Percentiles rank a stretch among this genome's conserved stretches.
These are phyloP conservation scores for Lacerta viridis DNA, from an alignment of 2,797 vertebrate species.

Conservation along the genomic window DNA sequence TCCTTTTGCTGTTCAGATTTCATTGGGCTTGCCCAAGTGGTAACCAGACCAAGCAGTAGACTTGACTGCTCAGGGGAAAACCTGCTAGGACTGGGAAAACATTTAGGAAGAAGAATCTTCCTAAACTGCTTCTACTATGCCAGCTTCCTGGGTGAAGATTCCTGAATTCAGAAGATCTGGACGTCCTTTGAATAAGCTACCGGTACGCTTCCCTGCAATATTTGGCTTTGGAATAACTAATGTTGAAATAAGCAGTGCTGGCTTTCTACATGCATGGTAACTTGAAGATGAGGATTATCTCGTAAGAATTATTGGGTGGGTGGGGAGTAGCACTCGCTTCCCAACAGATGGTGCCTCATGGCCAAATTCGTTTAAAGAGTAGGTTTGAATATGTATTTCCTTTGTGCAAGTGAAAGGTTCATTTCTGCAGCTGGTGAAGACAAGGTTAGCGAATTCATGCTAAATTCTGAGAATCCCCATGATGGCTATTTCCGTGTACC, in stretches of 20 bases:
- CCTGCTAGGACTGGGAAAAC: neutral
- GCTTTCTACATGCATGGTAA: neutral
- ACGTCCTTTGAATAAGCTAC: neutral
- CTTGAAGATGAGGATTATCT: neutral
- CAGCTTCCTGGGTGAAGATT: neutral
- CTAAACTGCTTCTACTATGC: neutral
- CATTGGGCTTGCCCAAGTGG: neutral
- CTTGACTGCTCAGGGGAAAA: neutral
- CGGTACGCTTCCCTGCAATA: neutral
- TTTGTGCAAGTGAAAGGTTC: neutral
- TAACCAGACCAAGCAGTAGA: neutral
- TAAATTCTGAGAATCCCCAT: neutral
- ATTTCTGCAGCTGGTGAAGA: too few species aligned
- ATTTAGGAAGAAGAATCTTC: neutral
- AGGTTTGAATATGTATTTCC: neutral
- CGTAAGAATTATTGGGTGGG: neutral
- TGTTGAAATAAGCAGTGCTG: neutral
- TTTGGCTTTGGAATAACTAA: neutral
- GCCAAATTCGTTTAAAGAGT: neutral
- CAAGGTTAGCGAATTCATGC: neutral
- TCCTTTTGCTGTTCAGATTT: neutral
- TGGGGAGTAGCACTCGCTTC: neutral
- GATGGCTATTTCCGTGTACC: neutral
- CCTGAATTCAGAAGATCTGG: neutral
- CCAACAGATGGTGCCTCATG: neutral